Base-by-base conservation (phyloP, 2,888 invertebrate genomes). In the Phrixothrix hirtus region DNA sequence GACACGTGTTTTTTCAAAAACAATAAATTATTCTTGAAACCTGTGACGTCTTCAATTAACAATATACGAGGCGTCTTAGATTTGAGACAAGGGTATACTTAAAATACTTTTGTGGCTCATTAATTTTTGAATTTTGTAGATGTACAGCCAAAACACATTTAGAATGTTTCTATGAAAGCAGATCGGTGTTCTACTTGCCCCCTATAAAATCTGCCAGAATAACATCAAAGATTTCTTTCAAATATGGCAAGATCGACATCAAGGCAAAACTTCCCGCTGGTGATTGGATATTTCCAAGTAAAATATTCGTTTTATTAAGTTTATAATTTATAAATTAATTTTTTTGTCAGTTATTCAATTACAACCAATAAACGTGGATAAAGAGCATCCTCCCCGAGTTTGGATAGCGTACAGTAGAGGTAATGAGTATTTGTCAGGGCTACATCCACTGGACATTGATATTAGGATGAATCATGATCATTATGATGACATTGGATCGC, bases 221-320 rank as follows among this genome's bases (percentile, higher is more conserved):
- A 12, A 74, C 66, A n/a, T 78, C 80, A 4, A 68, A 67, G 43
- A 74, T 77, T 42, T 57, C 67, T 36, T 79, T 81, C 55, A 70
- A 71, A 38, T 81, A 79, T 57, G 81, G 80, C 31, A 75, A 70
- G 60, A 70, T 82, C 11, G 78, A 80, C 62, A 71, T 82, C 15
- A 74, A 71, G 41, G 81, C 80, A 0, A 79, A 79, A 65, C 71
- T 82, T 41, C 81, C 82, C 1, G 58, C 67, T 29, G 82, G 82
- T 16, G 81, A 81, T 62, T 82, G 81, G 81, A 68, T 82, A 12
- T 78, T 77, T 70, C 80, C 82, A 64, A 77, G 82, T 81, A 67
- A 61, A 52, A n/a, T n/a, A n/a, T n/a, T n/a, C n/a, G n/a, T n/a
- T n/a, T n/a, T n/a, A n/a, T n/a, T n/a, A n/a, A n/a, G n/a, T n/a